Evolutionary conservation across 1,140 invertebrate species (phyloP).

Genomic region (Drosophila kurseongensis): DNA sequence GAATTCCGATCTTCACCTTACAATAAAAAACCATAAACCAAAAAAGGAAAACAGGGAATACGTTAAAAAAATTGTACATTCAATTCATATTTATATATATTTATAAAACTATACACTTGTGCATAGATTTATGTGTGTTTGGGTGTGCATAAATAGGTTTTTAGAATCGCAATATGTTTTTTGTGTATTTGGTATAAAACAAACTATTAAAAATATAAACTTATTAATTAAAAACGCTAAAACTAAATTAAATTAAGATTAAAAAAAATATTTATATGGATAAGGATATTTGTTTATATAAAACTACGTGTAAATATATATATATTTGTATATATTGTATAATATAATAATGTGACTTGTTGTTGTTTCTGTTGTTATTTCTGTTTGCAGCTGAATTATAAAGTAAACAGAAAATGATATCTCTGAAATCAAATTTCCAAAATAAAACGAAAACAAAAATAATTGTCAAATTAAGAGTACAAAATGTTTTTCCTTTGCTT

Average conservation of each 20-base stretch:
- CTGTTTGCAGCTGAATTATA: constrained; percentile 11
- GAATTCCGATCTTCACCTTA: constrained; percentile 16
- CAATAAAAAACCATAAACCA: constrained; percentile 24
- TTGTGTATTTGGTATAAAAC: constrained; percentile 79
- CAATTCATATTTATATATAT: constrained; percentile 44
- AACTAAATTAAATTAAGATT: constrained; percentile 66
- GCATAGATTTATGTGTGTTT: constrained; percentile 49
- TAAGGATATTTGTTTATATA: constrained; percentile 35
- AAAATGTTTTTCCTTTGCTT: constrained; percentile 40
- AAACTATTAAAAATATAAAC: constrained; percentile 53
- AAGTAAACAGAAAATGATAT: neutral
- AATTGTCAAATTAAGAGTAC: constrained; percentile 7
- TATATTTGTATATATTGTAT: constrained; percentile 6
- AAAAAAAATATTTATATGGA: constrained; percentile 28
- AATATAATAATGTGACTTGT: constrained; percentile 70
- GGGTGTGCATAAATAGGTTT: constrained; percentile 51
- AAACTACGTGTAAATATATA: constrained; percentile 12
- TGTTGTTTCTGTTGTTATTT: constrained; percentile 52
- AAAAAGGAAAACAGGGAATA: constrained; percentile 33
- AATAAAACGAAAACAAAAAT: constrained; percentile 22
- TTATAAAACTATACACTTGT: constrained; percentile 67
- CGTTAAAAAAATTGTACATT: constrained; percentile 62
- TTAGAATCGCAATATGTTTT: constrained; percentile 53
- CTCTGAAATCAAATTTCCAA: constrained; percentile 40
- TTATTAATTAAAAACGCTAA: constrained; percentile 60